Evolutionary conservation across 1,140 invertebrate species (phyloP).

Genomic region (Thaumatotibia leucotreta): DNA sequence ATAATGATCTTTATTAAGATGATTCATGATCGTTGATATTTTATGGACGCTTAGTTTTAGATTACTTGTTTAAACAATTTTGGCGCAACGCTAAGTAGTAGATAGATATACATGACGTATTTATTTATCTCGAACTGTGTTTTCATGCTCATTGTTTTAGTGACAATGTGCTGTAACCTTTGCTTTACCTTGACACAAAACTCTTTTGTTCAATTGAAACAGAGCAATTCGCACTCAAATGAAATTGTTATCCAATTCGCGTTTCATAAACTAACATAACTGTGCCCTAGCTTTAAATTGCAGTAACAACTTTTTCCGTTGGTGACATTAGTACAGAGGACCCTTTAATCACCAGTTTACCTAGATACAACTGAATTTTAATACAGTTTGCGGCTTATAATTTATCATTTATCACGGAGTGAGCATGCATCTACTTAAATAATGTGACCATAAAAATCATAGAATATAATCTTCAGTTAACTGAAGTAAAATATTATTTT

Average conservation of each 20-base stretch:
- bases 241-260: neutral
- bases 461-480: too few relatives aligned
- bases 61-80: too few relatives aligned
- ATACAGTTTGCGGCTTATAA: neutral
- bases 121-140: slow-evolving; percentile 8
- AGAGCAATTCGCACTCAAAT: neutral
- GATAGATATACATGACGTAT: neutral
- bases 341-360: neutral
- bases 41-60: too few relatives aligned
- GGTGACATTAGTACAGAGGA: neutral
- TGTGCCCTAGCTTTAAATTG: neutral
- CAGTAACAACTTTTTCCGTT: neutral
- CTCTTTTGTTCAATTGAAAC: slow-evolving; percentile 9
- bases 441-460: too few relatives aligned
- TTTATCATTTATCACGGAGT: too few relatives aligned
- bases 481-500: neutral
- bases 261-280: neutral
- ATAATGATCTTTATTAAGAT: too few relatives aligned
- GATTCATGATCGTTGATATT: too few relatives aligned
- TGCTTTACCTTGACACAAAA: slow-evolving; percentile 12
- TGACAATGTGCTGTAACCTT: slow-evolving; percentile 7
- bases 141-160: slow-evolving; percentile 8
- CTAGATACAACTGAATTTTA: neutral
- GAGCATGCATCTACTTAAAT: too few relatives aligned
- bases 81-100: neutral